phyloP scores from a whole-genome alignment of 30 jellyfish, hydroid and myxozoan genomes.

The Aurelia sp. region DNA sequence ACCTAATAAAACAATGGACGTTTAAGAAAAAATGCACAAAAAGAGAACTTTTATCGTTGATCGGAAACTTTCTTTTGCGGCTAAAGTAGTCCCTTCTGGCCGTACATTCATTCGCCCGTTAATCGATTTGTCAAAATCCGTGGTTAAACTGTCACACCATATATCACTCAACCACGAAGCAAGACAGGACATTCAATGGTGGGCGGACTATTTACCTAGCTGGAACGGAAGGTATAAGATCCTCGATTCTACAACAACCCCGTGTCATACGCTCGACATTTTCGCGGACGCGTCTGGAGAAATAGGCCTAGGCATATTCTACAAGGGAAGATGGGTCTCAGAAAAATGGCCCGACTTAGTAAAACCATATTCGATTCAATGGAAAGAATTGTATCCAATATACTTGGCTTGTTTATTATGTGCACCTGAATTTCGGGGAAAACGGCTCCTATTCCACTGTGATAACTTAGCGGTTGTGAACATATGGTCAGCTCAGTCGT shows the following conservation, averaged over 20 bases:
- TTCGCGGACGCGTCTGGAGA: not conserved
- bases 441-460: too few species aligned
- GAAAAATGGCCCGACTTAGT: not conserved
- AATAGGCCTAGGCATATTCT: not conserved
- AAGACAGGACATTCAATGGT: not conserved
- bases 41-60: not conserved
- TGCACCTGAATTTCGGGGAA: too few species aligned
- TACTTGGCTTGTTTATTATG: too few species aligned
- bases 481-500: too few species aligned
- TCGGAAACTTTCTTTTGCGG: not conserved
- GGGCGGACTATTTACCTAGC: not conserved
- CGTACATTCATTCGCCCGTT: not conserved
- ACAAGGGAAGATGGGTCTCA: not conserved
- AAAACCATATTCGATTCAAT: not conserved
- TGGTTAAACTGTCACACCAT: not conserved
- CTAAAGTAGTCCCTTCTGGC: not conserved
- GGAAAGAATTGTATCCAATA: too few species aligned
- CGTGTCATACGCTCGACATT: not conserved
- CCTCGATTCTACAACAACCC: not conserved
- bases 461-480: too few species aligned
- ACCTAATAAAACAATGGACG: not conserved
- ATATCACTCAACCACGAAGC: not conserved
- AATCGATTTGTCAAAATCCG: not conserved
- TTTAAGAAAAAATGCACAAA: not conserved
- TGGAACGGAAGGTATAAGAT: not conserved